Conservation (phyloP, 1,140 invertebrate species). For the Coptotermes formosanus region DNA sequence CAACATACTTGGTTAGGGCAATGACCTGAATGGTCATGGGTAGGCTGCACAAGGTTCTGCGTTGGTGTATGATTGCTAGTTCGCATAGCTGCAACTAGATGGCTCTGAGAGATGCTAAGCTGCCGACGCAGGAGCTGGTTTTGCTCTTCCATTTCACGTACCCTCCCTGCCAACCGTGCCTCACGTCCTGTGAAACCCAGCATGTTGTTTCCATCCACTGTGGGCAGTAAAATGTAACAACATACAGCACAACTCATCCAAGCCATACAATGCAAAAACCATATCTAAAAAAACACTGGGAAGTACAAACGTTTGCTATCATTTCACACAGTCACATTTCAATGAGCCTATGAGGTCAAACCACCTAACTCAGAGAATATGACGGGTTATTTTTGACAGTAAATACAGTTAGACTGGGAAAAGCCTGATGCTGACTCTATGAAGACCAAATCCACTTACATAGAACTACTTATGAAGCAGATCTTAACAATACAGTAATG, state of each 20-base stretch:
- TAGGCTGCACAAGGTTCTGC: slow-evolving; percentile 26
- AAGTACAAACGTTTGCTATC: not conserved
- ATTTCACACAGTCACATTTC: no score
- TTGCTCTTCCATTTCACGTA: slow-evolving; percentile 56
- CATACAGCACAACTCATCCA: slow-evolving; percentile 3
- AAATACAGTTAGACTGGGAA: no score
- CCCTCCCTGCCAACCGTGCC: slow-evolving; percentile 50
- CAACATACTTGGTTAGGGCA: slow-evolving; percentile 31
- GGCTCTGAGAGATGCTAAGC: slow-evolving; percentile 53
- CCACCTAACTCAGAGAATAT: no score
- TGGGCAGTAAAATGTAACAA: not conserved
- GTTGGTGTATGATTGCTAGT: slow-evolving; percentile 27
- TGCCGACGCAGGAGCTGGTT: slow-evolving; percentile 53
- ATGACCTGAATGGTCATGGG: slow-evolving; percentile 25
- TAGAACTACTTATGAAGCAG: no score
- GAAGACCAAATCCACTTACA: no score
- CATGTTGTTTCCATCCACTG: slow-evolving; percentile 44
- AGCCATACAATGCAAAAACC: not conserved
- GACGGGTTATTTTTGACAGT: no score
- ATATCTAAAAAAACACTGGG: not conserved
- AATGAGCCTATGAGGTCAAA: not conserved
- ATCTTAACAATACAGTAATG: no score
- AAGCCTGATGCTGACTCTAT: no score
- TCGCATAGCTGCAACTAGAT: slow-evolving; percentile 50
- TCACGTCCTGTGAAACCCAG: slow-evolving; percentile 51